Conservation (phyloP, 2,888 invertebrate genomes). For the Parascotia fuliginaria region DNA sequence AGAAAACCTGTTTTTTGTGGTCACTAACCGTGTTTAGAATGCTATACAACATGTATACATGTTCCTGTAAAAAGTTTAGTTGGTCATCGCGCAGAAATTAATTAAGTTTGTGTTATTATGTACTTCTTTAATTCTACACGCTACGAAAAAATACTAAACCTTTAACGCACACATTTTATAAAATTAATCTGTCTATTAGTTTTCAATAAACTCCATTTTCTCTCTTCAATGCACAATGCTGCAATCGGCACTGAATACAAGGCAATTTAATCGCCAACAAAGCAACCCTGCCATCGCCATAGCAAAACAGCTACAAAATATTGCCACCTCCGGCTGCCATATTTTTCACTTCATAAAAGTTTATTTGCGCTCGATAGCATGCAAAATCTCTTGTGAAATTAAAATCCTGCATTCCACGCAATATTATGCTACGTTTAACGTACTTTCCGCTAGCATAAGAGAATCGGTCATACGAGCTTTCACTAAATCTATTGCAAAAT, state of each 20-base stretch:
- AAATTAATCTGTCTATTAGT: constrained; percentile 7
- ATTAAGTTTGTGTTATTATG: too few relatives aligned
- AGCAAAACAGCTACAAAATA: constrained; percentile 49
- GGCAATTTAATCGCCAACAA: constrained; percentile 53
- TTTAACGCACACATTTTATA: constrained; percentile 1
- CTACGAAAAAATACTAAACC: too few relatives aligned
- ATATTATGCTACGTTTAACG: constrained; percentile 47
- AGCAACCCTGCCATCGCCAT: constrained; percentile 53
- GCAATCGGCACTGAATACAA: constrained; percentile 45
- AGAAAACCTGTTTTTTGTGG: too few relatives aligned
- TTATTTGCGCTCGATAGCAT: constrained; percentile 48
- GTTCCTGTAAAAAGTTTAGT: too few relatives aligned
- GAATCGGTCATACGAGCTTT: constrained; percentile 13
- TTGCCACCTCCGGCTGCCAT: constrained; percentile 38
- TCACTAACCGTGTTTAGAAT: too few relatives aligned
- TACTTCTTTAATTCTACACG: too few relatives aligned
- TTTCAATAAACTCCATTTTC: constrained; percentile 37
- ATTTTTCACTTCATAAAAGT: constrained; percentile 59
- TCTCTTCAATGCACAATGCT: constrained; percentile 43
- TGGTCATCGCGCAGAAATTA: too few relatives aligned
- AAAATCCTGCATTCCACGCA: constrained; percentile 33
- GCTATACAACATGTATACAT: too few relatives aligned
- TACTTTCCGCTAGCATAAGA: constrained; percentile 24
- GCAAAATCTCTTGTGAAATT: constrained; percentile 46
- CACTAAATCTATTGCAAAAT: constrained; percentile 24